Percentiles rank a stretch among this genome's conserved stretches.
These are phyloP conservation scores for Gymnocheta viridis DNA, from an alignment of 2,888 invertebrate species.

Conservation along the genomic window DNA sequence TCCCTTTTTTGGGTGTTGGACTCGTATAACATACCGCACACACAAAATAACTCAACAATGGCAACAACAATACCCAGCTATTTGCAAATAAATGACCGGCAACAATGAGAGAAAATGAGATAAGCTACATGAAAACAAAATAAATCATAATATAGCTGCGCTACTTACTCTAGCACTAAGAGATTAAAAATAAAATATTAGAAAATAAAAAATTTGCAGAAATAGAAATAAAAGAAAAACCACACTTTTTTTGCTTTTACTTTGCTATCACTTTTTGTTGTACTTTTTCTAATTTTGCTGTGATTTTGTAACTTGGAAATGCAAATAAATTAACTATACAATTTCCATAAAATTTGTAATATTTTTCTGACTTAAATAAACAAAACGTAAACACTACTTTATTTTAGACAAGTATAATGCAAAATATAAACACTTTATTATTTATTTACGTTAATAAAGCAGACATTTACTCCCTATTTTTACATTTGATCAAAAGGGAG, in stretches of 20 bases:
- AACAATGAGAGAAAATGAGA: conserved; percentile 56
- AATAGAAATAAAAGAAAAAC: conserved; percentile 62
- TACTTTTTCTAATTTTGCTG: conserved; percentile 55
- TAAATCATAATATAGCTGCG: conserved; percentile 21
- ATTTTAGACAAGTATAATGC: conserved; percentile 22
- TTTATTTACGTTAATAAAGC: conserved; percentile 24
- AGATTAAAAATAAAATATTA: conserved; percentile 20
- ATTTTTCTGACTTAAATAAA: conserved; percentile 6
- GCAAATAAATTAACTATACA: conserved; percentile 36
- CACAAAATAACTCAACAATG: conserved; percentile 49
- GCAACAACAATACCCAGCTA: conserved; percentile 22
- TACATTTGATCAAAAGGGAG: conserved; percentile 39
- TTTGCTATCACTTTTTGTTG: conserved; percentile 62
- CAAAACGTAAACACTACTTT: conserved; percentile 31
- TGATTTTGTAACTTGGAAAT: conserved; percentile 67
- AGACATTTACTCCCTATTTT: conserved; percentile 39
- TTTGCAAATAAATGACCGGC: conserved; percentile 67
- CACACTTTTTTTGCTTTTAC: conserved; percentile 65
- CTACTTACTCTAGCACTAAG: conserved; percentile 54
- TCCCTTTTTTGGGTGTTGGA: conserved; percentile 82
- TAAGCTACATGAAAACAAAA: conserved; percentile 20
- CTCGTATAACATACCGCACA: conserved; percentile 79
- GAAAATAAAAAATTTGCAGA: conserved; percentile 44
- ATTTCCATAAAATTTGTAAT: conserved; percentile 13
- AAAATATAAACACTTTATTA: conserved; percentile 44